Evolutionary conservation across 2,888 invertebrate genomes (phyloP).

Genomic region (Drosophila nigricruria): DNA sequence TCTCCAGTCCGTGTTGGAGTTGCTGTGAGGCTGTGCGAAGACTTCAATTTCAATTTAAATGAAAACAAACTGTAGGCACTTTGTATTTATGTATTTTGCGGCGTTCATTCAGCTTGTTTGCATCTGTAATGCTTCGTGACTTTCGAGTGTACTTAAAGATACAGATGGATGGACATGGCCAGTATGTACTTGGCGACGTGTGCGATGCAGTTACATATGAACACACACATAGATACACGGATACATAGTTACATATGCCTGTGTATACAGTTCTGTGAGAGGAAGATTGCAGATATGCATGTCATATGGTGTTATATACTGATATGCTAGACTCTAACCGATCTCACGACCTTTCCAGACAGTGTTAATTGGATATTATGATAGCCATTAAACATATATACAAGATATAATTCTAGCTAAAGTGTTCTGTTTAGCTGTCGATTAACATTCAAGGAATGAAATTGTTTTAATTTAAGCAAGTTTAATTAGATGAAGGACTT

Average conservation of each 20-base stretch:
- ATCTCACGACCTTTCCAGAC: constrained; percentile 32
- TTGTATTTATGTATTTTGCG: constrained; percentile 80
- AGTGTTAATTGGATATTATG: constrained; percentile 59
- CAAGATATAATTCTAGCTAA: background rate
- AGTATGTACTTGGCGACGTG: constrained; percentile 31
- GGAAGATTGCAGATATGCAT: constrained; percentile 30
- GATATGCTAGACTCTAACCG: constrained; percentile 21
- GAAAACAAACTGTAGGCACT: constrained; percentile 81
- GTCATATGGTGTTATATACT: constrained; percentile 43
- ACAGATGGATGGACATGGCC: constrained; percentile 72
- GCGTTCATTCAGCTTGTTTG: constrained; percentile 80
- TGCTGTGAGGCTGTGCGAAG: constrained; percentile 44
- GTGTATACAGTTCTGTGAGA: constrained; percentile 6
- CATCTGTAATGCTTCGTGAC: constrained; percentile 82
- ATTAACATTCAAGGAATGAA: background rate
- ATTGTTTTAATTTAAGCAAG: background rate
- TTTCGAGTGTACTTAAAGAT: constrained; percentile 77
- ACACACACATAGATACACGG: background rate
- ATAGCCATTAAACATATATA: constrained; percentile 19
- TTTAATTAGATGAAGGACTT: background rate
- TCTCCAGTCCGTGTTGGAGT: constrained; percentile 28
- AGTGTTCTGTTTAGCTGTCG: background rate
- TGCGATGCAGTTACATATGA: constrained; percentile 49
- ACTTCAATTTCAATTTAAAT: constrained; percentile 81
- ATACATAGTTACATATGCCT: constrained; percentile 17